These are phyloP conservation scores for Lagorchestes hirsutus DNA, from an alignment of 2,797 vertebrate genomes.

Conservation along the genomic window DNA sequence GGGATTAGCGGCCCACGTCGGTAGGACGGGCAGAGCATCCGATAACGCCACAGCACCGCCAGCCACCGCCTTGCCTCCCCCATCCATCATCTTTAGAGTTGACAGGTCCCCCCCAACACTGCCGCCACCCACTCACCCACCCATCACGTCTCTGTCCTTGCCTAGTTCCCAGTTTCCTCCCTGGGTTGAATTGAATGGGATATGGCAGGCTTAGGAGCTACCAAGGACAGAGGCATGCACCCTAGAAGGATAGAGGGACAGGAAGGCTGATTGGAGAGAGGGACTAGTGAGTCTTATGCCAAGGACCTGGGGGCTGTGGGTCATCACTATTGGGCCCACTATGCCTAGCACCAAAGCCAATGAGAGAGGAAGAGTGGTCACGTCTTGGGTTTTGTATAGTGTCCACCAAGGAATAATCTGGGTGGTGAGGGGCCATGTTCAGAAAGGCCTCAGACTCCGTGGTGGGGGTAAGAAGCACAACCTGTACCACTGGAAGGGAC, in stretches of 20 bases:
- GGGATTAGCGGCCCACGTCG: constrained; percentile 92
- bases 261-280: background rate
- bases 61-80: constrained; percentile 90
- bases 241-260: background rate
- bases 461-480: background rate
- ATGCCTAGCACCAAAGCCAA: background rate
- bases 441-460: background rate
- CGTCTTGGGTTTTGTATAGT: background rate
- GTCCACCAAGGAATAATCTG: background rate
- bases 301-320: background rate
- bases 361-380: background rate
- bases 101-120: constrained; percentile 88
- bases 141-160: constrained; percentile 2
- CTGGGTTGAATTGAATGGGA: background rate
- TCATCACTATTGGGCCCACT: background rate
- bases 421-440: background rate
- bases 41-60: constrained; percentile 80
- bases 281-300: background rate
- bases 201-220: background rate
- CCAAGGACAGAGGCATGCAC: background rate
- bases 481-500: background rate
- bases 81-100: constrained; percentile 99
- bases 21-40: constrained; percentile 66
- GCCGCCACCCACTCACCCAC: background rate
- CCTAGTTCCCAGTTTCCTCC: background rate